Percentiles rank a stretch among this genome's conserved stretches.
These are phyloP conservation scores for Drosophila yooni DNA, from an alignment of 2,888 invertebrate species.

Conservation along the genomic window DNA sequence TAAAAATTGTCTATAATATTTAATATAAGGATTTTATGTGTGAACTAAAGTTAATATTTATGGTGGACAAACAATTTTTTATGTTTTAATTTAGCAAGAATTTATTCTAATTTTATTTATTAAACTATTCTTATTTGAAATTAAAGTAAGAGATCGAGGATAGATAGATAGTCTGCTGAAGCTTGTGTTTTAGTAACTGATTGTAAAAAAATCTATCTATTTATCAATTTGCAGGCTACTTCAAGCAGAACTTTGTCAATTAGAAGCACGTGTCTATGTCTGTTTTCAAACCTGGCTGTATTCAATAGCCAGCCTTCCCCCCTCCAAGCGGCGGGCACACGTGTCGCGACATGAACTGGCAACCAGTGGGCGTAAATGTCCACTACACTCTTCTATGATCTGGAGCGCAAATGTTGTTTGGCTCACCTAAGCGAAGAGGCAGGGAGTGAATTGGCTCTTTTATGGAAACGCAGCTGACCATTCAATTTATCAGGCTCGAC, in stretches of 20 bases:
- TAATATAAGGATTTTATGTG: not conserved
- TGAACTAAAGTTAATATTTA: not conserved
- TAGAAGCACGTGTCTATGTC: not conserved
- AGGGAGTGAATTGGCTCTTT: slow-evolving; percentile 55
- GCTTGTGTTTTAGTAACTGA: not conserved
- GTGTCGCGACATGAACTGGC: slow-evolving; percentile 7
- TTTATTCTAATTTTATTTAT: not conserved
- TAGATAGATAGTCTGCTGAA: not conserved
- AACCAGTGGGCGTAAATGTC: slow-evolving; percentile 42
- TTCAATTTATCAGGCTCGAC: slow-evolving; percentile 78
- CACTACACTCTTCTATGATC: slow-evolving; percentile 28
- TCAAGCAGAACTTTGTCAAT: not conserved
- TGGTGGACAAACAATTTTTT: not conserved
- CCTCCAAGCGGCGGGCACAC: not conserved
- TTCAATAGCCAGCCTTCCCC: slow-evolving; percentile 1
- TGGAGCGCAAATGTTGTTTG: slow-evolving; percentile 55
- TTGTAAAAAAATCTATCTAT: not conserved
- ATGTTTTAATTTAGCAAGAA: not conserved
- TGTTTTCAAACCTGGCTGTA: not conserved
- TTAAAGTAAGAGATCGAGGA: not conserved
- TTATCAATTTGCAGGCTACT: not conserved
- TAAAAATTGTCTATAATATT: not conserved
- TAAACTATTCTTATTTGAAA: not conserved
- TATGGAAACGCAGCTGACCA: slow-evolving; percentile 74
- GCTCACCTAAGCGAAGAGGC: slow-evolving; percentile 37